Base-by-base conservation (phyloP, 2,888 invertebrate genomes). In the Meandrusa payeni region DNA sequence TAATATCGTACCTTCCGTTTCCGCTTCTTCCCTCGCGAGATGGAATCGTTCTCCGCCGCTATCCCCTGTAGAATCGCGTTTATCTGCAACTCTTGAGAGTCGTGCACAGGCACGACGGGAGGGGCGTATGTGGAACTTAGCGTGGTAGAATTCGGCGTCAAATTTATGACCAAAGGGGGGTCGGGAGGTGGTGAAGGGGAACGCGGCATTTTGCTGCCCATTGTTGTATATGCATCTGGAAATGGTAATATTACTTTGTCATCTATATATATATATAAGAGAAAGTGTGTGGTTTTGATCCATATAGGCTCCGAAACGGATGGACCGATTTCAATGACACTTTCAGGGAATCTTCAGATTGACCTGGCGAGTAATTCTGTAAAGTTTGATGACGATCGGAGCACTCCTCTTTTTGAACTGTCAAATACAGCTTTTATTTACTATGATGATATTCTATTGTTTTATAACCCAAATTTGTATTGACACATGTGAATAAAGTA, bases 21-120 rank as follows among this genome's bases (percentile, higher is more conserved):
- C 59, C 61, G 66, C 5, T 66, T 76, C 46, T 69, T 66, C 1
- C 66, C 65, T 10, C 75, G 64, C 3, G 55, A 50, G n/a, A 56
- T 53, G 22, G 69, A 68, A 56, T 74, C 74, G 61, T 83, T 83
- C 61, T 82, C 85, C 0, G 81, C 81, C 1, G 83, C 80, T 48
- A 86, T 73, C 50, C 83, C 85, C 56, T 87, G 87, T 41, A 87
- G 57, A 47, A 86, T 87, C 41, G 86, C 86, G 65, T 85, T 85
- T 63, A 87, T 87, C 63, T 85, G 85, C 54, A 85, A 54, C 59
- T 86, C 85, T 50, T 85, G 86, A 20, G 82, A 52, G 64, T 87
- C 85, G 52, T 70, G 77, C 24, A 51, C 47, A 11, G 68, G 57
- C 41, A 53, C 55, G 5, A 11, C 5, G 48, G 52, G 31, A 13